phyloP scores from a whole-genome alignment of 2,797 vertebrate species.

The Petrocephalus sullivani region DNA sequence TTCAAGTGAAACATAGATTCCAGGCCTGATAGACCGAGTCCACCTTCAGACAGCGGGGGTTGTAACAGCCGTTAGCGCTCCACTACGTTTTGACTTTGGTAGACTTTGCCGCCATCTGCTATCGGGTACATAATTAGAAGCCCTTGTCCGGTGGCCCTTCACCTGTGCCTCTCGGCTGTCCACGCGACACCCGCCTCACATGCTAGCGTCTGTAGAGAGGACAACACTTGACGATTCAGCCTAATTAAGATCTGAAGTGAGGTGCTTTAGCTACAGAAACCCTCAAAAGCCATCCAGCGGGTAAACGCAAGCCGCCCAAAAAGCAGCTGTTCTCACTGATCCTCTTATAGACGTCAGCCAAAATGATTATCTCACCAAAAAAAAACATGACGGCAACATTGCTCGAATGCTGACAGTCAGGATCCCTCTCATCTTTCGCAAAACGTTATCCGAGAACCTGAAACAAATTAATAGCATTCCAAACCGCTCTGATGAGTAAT shows the following conservation, averaged over 20 bases:
- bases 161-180: neutral
- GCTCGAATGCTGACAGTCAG: neutral
- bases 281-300: neutral
- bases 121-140: neutral
- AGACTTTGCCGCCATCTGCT: conserved; percentile 11
- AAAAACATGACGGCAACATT: neutral
- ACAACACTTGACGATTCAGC: neutral
- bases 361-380: neutral
- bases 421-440: neutral
- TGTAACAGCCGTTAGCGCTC: neutral
- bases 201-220: neutral
- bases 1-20: neutral
- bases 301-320: neutral
- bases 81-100: neutral
- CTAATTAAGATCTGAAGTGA: neutral
- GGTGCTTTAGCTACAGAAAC: neutral
- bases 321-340: neutral
- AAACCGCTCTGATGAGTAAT: neutral
- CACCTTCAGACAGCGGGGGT: neutral
- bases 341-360: neutral
- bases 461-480: conserved; percentile 5
- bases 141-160: neutral
- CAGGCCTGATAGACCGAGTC: neutral
- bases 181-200: neutral
- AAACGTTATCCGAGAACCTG: neutral